Percentiles rank a stretch among this genome's conserved stretches.
Conservation (phyloP, 1,140 invertebrate species). For the Solenopsis fugax region DNA sequence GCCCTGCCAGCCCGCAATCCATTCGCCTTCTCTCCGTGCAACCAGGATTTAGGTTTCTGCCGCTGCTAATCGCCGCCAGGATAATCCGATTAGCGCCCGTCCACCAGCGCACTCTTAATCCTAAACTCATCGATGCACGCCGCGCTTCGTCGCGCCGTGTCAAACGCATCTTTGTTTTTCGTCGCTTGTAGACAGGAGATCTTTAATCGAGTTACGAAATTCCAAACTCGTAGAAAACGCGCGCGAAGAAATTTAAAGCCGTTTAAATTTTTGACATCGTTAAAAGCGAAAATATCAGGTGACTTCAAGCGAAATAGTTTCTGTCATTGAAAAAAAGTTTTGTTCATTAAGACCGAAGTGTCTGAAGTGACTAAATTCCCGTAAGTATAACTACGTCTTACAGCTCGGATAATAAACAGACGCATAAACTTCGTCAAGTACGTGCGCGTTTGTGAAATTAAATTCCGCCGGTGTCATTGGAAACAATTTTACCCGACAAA, state of each 20-base stretch:
- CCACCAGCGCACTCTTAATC: conserved; percentile 37
- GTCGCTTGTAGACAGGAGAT: not conserved
- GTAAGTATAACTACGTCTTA: not conserved
- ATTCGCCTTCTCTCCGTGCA: conserved; percentile 7
- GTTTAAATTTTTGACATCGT: not conserved
- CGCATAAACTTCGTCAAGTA: conserved; percentile 23
- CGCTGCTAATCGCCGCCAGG: conserved; percentile 43
- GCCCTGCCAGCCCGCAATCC: conserved; percentile 8
- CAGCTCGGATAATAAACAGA: conserved; percentile 10
- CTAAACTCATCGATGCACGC: conserved; percentile 10
- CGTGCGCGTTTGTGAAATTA: conserved; percentile 35
- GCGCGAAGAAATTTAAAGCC: not conserved
- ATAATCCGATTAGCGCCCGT: conserved; percentile 60
- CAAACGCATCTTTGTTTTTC: not conserved
- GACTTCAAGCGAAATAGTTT: not conserved
- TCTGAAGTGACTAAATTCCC: not conserved
- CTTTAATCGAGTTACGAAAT: not conserved
- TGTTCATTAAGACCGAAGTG: not conserved
- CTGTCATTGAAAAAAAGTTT: not conserved
- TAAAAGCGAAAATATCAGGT: not conserved
- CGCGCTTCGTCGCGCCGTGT: not conserved
- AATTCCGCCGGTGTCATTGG: conserved; percentile 45
- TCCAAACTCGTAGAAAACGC: not conserved
- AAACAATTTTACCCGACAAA: conserved; percentile 37
- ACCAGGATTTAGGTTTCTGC: conserved; percentile 41